These are phyloP conservation scores for Chloromyia formosa DNA, from an alignment of 2,888 invertebrate genomes.

Conservation along the genomic window DNA sequence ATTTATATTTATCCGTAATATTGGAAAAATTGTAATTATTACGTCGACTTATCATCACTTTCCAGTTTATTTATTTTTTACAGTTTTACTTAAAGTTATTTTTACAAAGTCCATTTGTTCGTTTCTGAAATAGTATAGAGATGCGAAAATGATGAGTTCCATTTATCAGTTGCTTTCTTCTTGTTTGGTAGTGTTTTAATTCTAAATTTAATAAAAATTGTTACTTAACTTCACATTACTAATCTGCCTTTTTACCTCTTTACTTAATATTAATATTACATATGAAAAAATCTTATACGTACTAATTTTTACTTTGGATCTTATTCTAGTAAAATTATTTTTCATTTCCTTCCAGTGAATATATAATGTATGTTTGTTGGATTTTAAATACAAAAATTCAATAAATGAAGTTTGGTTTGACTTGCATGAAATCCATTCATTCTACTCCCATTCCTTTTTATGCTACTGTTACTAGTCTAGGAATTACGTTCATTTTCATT, in stretches of 20 bases:
- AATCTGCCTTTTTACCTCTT: slow-evolving; percentile 4
- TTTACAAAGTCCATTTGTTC: slow-evolving; percentile 24
- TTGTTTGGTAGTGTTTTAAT: neutral
- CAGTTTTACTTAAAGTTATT: neutral
- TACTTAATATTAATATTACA: slow-evolving; percentile 33
- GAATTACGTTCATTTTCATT: slow-evolving; percentile 16
- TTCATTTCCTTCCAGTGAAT: slow-evolving; percentile 2
- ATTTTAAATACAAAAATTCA: slow-evolving; percentile 21
- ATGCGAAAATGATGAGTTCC: neutral
- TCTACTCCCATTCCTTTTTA: neutral
- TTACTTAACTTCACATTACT: slow-evolving; percentile 13
- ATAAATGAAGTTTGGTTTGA: neutral
- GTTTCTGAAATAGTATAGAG: slow-evolving; percentile 12
- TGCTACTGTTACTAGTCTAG: slow-evolving; percentile 24
- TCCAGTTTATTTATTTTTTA: neutral
- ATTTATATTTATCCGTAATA: too few relatives aligned
- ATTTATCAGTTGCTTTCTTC: neutral
- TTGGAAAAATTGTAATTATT: too few relatives aligned
- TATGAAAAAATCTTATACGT: slow-evolving; percentile 41
- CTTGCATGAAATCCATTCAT: neutral
- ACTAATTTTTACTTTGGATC: slow-evolving; percentile 13
- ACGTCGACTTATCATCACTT: too few relatives aligned
- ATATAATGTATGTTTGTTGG: neutral
- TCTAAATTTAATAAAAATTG: slow-evolving; percentile 16
- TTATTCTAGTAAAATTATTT: slow-evolving; percentile 20